Base-by-base conservation (phyloP, 1,140 invertebrate genomes). In the Dendrolimus punctatus region DNA sequence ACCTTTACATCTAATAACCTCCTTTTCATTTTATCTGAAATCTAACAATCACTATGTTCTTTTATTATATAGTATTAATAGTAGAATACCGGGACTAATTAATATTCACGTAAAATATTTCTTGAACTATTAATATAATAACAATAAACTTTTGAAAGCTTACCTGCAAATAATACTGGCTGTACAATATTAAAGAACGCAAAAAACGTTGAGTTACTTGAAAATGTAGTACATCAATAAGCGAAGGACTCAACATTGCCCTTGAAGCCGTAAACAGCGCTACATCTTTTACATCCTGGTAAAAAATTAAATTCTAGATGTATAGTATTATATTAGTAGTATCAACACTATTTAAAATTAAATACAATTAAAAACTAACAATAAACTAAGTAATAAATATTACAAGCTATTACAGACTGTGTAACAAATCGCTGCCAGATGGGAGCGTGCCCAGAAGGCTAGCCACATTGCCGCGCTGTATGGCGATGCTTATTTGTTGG, bases 101-200 rank as follows among this genome's bases (percentile, higher is more conserved):
- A 23, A 1, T 23, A 23, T 23, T 23, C 23, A 23, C 23, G 23
- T 23, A 23, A 23, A 23, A 3, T 23, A 3, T 23, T 23, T 23
- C 23, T 23, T 23, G 23, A 23, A 23, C 23, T 23, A 23, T 23
- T 23, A 23, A 23, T 23, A 23, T 23, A 23, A 23, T 23, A 23
- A 8, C 7, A 39, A 48, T n/a, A 48, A 10, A 38, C 40, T 50
- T 23, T 45, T 44, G n/a, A 45, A 39, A 9, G n/a, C 39, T 5
- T 58, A 87, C 89, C 66, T 89, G 86, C 8, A 90, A 63, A 69
- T 85, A 91, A 68, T 87, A 90, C 74, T 91, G 90, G 61, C 89
- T 89, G 68, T 91, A 92, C 8, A 92, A 69, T 46, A 92, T 90
- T 39, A 90, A 73, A 39, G 89, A 86, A 61, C 91, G 80, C 44